These are phyloP conservation scores for Hemibagrus guttatus DNA, from an alignment of 2,797 vertebrate species.

Conservation along the genomic window DNA sequence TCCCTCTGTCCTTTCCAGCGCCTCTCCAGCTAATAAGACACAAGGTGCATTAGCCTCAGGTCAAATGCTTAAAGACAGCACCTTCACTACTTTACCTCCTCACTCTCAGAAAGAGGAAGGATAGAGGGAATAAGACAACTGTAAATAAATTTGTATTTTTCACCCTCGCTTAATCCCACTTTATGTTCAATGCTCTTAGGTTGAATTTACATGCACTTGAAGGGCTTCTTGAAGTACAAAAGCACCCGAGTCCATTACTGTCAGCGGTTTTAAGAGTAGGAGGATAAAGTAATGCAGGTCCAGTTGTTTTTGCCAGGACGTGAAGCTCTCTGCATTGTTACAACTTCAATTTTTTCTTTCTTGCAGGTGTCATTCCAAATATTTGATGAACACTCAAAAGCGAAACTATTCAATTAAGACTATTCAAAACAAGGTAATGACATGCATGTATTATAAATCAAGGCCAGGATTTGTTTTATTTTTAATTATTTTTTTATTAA, in stretches of 20 bases:
- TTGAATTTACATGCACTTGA: constrained; percentile 57
- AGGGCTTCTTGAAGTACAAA: constrained; percentile 54
- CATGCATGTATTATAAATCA: not conserved
- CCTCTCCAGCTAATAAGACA: not conserved
- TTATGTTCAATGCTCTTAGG: constrained; percentile 65
- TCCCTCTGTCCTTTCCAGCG: not conserved
- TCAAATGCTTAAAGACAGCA: constrained; percentile 44
- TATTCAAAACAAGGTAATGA: not conserved
- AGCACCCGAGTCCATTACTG: constrained; percentile 54
- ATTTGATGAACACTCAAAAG: not conserved
- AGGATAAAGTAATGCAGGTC: constrained; percentile 54
- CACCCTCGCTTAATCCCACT: constrained; percentile 60
- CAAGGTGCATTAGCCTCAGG: constrained; percentile 24
- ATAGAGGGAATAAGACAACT: constrained; percentile 47
- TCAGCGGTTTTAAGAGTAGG: constrained; percentile 44
- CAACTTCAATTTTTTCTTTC: constrained; percentile 2
- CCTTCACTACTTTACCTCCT: constrained; percentile 38
- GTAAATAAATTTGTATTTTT: constrained; percentile 50
- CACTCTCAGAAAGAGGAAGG: constrained; percentile 28
- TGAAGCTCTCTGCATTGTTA: constrained; percentile 31
- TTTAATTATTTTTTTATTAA: not conserved
- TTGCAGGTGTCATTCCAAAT: not conserved
- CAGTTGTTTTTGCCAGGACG: constrained; percentile 56
- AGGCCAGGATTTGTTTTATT: not conserved
- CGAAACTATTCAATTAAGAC: not conserved